Evolutionary conservation across 2,797 vertebrate genomes (phyloP), one percentile per base, ranked within the genome.

Genomic region (Rhinatrema bivittatum): DNA sequence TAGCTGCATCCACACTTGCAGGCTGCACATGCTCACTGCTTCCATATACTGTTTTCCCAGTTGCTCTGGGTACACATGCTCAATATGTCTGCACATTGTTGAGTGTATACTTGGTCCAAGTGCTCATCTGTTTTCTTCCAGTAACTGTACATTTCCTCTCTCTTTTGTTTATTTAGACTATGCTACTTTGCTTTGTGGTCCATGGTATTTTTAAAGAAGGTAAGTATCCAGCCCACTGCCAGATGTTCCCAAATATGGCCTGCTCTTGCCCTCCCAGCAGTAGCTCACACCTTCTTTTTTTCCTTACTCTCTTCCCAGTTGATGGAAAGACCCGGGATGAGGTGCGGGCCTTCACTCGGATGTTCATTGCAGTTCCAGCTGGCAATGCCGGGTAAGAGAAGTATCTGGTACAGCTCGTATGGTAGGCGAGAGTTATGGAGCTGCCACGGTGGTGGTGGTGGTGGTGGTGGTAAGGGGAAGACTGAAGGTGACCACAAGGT

Each of bases 151-250:
- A n/a, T n/a, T n/a, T n/a, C n/a, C n/a, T n/a, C n/a, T 27, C 7
- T n/a, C 5, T 11, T 25, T 29, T 17, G 20, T 27, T 5, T 42
- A 9, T 74, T 70, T 68, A 95, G 91, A 86, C 73, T 48, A 88
- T 83, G 0, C 59, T 95, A 35, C 65, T 96, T 7, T 87, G 87
- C 17, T 96, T 97, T 45, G 89, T 87, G 2, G 84, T 94, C 30
- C 90, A 81, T 2, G 93, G 93, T 4, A 68, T 96, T 38, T 97
- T 95, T 47, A 95, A 92, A 74, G 91, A 96, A 80, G 87, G 92
- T 92, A 36, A 68, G 78, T 47, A 11, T 10, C 16, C 10, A n/a
- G n/a, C n/a, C 9, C 14, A 14, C 10, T 27, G 21, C 29, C 6
- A 7, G 13, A 15, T 17, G 16, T 25, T 24, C 21, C 12, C 8